Evolutionary conservation across 1,140 invertebrate species (phyloP).

Genomic region (Wasmannia auropunctata): DNA sequence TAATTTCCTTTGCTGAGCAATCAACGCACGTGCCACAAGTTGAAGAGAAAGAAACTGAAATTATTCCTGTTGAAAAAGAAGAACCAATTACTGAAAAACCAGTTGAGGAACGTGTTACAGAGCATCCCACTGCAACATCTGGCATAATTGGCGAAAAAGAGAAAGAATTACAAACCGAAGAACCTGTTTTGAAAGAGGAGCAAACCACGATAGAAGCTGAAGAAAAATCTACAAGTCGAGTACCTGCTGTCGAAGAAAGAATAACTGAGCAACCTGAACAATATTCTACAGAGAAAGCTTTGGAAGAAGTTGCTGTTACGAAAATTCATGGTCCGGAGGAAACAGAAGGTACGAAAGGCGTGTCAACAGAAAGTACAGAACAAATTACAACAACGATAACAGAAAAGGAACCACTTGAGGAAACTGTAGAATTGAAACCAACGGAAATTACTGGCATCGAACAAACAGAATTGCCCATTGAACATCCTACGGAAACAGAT

Average conservation of each 20-base stretch:
- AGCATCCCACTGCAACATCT: constrained; percentile 7
- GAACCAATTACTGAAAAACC: constrained; percentile 6
- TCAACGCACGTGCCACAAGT: constrained; percentile 37
- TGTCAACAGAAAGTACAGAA: background rate
- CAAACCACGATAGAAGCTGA: background rate
- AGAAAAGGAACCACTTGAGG: constrained; percentile 61
- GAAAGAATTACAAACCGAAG: constrained; percentile 23
- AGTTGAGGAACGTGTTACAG: background rate
- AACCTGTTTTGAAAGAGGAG: constrained; percentile 29
- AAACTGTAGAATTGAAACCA: constrained; percentile 41
- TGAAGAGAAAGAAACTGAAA: constrained; percentile 59
- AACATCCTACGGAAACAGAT: background rate
- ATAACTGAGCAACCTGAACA: constrained; percentile 31
- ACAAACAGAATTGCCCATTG: constrained; percentile 43
- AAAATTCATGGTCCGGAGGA: constrained; percentile 24
- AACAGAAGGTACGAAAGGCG: background rate
- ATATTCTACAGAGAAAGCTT: constrained; percentile 24
- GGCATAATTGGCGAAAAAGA: constrained; percentile 3
- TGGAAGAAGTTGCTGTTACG: constrained; percentile 34
- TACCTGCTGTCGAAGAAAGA: background rate
- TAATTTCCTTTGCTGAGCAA: constrained; percentile 19
- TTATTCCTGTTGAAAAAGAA: constrained; percentile 27
- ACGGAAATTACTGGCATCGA: constrained; percentile 59
- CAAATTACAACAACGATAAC: constrained; percentile 65
- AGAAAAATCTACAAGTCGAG: constrained; percentile 8